Evolutionary conservation across 2,797 vertebrate species (phyloP).

Genomic region (Smutsia temminckii): DNA sequence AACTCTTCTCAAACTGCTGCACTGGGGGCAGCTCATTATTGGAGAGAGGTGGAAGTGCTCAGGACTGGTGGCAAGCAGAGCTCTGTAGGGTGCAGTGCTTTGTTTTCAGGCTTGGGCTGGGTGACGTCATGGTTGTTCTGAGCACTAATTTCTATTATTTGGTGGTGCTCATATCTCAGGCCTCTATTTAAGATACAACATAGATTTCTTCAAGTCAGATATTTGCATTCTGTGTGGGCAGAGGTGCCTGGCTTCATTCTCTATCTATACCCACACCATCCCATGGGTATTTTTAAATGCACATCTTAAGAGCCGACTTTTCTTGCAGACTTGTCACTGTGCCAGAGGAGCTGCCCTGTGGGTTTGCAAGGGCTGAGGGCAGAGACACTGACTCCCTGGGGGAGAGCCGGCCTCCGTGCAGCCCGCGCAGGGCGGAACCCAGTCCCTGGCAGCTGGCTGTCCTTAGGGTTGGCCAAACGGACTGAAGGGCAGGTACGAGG

Average conservation of each 20-base stretch:
- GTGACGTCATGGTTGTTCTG: not conserved
- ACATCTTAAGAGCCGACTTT: not conserved
- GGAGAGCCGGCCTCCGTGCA: not conserved
- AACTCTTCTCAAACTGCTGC: accelerated
- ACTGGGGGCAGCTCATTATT: accelerated
- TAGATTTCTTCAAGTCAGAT: conserved; percentile 51
- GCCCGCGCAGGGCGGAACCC: too few relatives aligned
- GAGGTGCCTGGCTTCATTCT: conserved; percentile 61
- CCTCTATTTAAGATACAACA: conserved; percentile 55
- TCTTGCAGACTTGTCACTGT: not conserved
- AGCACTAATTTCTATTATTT: conserved; percentile 7
- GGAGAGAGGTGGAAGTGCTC: not conserved
- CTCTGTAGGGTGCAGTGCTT: accelerated
- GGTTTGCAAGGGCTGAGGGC: not conserved
- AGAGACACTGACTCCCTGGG: accelerated
- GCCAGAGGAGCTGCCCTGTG: not conserved
- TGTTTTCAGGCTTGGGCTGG: not conserved
- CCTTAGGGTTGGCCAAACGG: accelerated
- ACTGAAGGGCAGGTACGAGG: not conserved
- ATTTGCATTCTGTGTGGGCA: conserved; percentile 78
- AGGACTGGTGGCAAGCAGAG: not conserved
- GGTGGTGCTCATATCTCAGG: conserved; percentile 10
- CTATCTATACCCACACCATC: conserved; percentile 57
- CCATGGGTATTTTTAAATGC: conserved; percentile 74
- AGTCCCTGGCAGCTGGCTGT: not conserved